Percentiles rank a stretch among this genome's conserved stretches.
Evolutionary conservation across 2,888 invertebrate genomes (phyloP).

Genomic region (Rutpela maculata): DNA sequence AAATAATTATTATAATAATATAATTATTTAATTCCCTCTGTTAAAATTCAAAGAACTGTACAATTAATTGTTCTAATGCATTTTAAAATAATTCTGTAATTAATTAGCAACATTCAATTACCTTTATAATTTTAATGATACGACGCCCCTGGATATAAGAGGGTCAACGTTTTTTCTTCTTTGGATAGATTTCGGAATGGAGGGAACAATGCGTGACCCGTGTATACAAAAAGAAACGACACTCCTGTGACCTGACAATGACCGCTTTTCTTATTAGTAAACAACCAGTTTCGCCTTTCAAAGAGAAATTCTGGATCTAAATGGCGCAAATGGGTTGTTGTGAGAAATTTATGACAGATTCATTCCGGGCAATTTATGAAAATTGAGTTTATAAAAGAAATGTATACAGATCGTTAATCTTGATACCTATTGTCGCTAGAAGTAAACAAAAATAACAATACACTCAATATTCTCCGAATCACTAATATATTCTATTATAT

Average conservation of each 20-base stretch:
- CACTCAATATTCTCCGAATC: not conserved
- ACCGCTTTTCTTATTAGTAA: conserved; percentile 47
- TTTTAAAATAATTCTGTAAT: not conserved
- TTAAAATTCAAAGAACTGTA: too few species aligned
- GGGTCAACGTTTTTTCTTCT: conserved; percentile 14
- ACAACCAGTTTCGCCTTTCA: conserved; percentile 44
- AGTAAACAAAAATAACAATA: not conserved
- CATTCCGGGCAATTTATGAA: conserved; percentile 12
- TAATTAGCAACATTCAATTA: not conserved
- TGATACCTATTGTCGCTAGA: not conserved
- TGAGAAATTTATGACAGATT: conserved; percentile 10
- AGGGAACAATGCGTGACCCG: conserved; percentile 42
- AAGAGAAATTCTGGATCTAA: conserved; percentile 37
- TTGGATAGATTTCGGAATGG: conserved; percentile 9
- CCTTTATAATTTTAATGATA: conserved; percentile 2
- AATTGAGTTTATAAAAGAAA: conserved; percentile 11
- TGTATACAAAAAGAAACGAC: conserved; percentile 39
- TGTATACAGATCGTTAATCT: not conserved
- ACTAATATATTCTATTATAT: not conserved
- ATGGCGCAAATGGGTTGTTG: conserved; percentile 28
- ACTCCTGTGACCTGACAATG: conserved; percentile 39
- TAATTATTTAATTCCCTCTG: too few species aligned
- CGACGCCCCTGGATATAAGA: conserved; percentile 30
- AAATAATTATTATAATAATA: too few species aligned
- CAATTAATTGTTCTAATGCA: too few species aligned